These are phyloP conservation scores for Melitaea cinxia DNA, from an alignment of 1,140 invertebrate genomes.

Conservation along the genomic window DNA sequence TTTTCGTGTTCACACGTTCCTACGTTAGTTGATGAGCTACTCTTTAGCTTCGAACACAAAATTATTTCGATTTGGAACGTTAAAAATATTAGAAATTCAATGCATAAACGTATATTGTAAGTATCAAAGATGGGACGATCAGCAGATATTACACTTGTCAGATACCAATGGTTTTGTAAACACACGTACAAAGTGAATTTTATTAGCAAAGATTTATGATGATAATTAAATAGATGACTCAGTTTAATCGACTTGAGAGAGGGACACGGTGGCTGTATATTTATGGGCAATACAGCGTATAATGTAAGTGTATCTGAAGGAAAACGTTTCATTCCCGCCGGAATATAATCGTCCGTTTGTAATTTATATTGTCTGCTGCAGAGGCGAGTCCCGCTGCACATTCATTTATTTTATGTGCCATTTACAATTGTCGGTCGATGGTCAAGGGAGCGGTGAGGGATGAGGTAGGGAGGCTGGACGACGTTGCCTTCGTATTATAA, in stretches of 20 bases:
- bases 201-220: background rate
- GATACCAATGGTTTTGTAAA: no score
- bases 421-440: conserved; percentile 83
- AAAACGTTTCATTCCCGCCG: conserved; percentile 76
- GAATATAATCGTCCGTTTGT: conserved; percentile 83
- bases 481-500: conserved; percentile 80
- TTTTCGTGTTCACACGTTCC: no score
- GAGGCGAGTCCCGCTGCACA: conserved; percentile 81
- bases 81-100: no score
- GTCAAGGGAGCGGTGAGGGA: conserved; percentile 79
- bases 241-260: conserved; percentile 9
- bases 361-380: conserved; percentile 84
- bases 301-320: conserved; percentile 73
- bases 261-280: background rate
- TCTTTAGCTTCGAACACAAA: no score
- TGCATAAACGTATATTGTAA: no score
- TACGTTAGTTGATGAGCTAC: no score
- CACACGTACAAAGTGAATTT: no score
- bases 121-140: no score
- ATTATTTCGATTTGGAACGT: no score
- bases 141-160: no score
- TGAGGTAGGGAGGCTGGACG: conserved; percentile 55
- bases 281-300: conserved; percentile 12
- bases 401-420: conserved; percentile 84
- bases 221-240: conserved; percentile 1